Evolutionary conservation across 2,888 invertebrate genomes (phyloP).

Genomic region (Salpingus planirostris): DNA sequence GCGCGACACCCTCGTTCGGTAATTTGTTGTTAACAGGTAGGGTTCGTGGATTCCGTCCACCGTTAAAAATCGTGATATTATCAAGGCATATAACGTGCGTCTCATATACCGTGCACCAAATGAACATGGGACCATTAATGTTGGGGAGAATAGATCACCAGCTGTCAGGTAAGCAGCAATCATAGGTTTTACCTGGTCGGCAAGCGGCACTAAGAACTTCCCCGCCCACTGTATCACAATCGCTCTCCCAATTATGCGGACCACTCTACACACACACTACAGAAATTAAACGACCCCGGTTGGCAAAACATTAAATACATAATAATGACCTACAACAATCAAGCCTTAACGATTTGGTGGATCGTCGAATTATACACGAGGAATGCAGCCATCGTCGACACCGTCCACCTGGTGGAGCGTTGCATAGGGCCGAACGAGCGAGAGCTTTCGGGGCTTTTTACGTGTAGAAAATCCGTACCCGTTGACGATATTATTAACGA

Average conservation of each 20-base stretch:
- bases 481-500: conserved; percentile 13
- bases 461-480: too few species aligned
- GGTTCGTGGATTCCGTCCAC: too few species aligned
- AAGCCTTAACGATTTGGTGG: conserved; percentile 16
- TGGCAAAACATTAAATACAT: conserved; percentile 17
- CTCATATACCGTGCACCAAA: conserved; percentile 22
- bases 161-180: conserved; percentile 33
- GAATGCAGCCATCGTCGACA: conserved; percentile 3
- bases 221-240: conserved; percentile 30
- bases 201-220: conserved; percentile 31
- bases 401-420: too few species aligned
- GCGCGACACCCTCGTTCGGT: too few species aligned
- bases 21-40: too few species aligned
- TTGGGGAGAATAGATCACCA: conserved; percentile 34
- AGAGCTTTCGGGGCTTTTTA: too few species aligned
- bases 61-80: conserved; percentile 15
- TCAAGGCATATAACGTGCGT: conserved; percentile 17
- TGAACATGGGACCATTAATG: conserved; percentile 30
- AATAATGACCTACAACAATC: conserved; percentile 17
- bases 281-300: conserved; percentile 17
- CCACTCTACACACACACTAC: conserved; percentile 16
- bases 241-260: conserved; percentile 16
- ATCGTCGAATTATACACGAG: conserved; percentile 12
- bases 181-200: conserved; percentile 30
- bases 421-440: too few species aligned